Evolutionary conservation across 1,140 invertebrate species (phyloP).

Genomic region (Listronotus bonariensis): DNA sequence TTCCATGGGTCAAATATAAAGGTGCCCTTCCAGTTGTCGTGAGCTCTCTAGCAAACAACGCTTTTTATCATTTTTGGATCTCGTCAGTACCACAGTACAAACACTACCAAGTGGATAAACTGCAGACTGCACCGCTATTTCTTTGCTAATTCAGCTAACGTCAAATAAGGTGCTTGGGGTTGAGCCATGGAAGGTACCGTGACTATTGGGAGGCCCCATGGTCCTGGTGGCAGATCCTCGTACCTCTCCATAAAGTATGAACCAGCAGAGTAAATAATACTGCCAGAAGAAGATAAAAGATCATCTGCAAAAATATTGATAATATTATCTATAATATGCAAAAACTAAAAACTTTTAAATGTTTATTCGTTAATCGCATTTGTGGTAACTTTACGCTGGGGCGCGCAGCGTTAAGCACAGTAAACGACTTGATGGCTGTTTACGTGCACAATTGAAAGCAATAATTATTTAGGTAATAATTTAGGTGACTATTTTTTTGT

Average conservation of each 20-base stretch:
- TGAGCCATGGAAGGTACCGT: slow-evolving; percentile 78
- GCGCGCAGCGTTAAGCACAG: too few relatives aligned
- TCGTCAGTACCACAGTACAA: slow-evolving; percentile 72
- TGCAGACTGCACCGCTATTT: slow-evolving; percentile 75
- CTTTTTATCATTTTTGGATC: slow-evolving; percentile 71
- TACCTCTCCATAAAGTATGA: slow-evolving; percentile 42
- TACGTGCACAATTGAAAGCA: too few relatives aligned
- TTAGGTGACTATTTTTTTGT: too few relatives aligned
- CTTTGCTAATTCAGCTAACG: slow-evolving; percentile 66
- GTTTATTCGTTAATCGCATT: too few relatives aligned
- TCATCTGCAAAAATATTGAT: slow-evolving; percentile 46
- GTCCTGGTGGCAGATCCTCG: slow-evolving; percentile 72
- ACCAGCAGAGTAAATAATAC: slow-evolving; percentile 23
- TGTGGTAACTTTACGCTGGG: too few relatives aligned
- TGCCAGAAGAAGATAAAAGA: slow-evolving; percentile 17
- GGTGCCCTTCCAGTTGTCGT: slow-evolving; percentile 74
- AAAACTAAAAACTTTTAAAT: too few relatives aligned
- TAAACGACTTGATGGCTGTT: too few relatives aligned
- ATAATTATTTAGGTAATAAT: too few relatives aligned
- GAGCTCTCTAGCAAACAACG: slow-evolving; percentile 69
- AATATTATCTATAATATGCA: too few relatives aligned
- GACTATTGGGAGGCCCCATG: slow-evolving; percentile 73
- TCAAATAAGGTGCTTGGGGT: slow-evolving; percentile 70
- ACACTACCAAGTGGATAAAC: slow-evolving; percentile 73
- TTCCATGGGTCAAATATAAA: slow-evolving; percentile 80